phyloP scores from a whole-genome alignment of 2,113 vertebrate genomes.

The Marcusenius ussheri region DNA sequence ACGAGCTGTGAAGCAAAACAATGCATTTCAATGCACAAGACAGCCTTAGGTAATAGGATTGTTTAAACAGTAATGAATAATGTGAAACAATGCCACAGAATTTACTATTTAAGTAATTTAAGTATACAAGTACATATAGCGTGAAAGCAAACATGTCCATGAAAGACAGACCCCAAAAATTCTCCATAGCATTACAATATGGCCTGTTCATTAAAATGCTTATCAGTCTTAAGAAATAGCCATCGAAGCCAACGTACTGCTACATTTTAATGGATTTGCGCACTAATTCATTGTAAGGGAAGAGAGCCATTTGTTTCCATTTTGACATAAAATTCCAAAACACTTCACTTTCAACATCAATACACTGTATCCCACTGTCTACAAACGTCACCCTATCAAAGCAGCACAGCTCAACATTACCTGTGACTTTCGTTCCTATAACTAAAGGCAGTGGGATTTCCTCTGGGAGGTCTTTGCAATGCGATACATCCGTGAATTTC shows the following conservation, averaged over 20 bases:
- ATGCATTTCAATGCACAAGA: not conserved
- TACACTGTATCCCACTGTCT: not conserved
- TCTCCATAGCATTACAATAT: not conserved
- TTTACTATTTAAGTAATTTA: not conserved
- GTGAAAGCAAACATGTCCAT: not conserved
- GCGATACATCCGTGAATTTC: constrained; percentile 87
- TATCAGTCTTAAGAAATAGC: not conserved
- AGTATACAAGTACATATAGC: not conserved
- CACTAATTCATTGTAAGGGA: not conserved
- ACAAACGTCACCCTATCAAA: not conserved
- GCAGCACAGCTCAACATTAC: constrained; percentile 45
- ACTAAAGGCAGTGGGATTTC: constrained; percentile 93
- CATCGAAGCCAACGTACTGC: not conserved
- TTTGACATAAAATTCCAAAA: not conserved
- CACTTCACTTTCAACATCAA: not conserved
- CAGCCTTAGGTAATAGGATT: not conserved
- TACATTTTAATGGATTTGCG: too few species aligned
- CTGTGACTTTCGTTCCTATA: constrained; percentile 98
- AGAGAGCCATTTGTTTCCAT: not conserved
- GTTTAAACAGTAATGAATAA: not conserved
- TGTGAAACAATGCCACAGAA: not conserved
- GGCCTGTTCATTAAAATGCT: not conserved
- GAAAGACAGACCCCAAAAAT: not conserved
- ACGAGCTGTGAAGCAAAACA: constrained; percentile 63
- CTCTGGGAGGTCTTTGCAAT: constrained; percentile 96